Evolutionary conservation across 2,888 invertebrate genomes (phyloP), one percentile per base, ranked within the genome.

Genomic region (Euzetes globulus): DNA sequence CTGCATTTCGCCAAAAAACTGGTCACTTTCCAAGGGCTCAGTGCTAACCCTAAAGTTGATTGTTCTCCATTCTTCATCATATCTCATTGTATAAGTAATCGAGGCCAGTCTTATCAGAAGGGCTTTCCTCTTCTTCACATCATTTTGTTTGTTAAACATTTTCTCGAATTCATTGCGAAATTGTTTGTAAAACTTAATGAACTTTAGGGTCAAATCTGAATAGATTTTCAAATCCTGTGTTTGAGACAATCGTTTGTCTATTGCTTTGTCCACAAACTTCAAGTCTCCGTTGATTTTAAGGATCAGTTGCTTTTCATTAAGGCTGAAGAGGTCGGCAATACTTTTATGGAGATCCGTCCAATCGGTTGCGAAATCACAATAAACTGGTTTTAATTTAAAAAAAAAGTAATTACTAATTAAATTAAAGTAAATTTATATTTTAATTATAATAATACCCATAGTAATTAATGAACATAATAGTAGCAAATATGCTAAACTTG

Each of bases 121-220:
- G 19, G 60, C 60, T 60, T 60, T 60, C 29, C 29, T 60, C 9
- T 29, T 17, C 22, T n/a, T 33, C 1, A 27, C 27, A n/a, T 29
- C 29, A 1, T 29, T 60, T 29, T 33, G 60, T 33, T 60, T 60
- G 17, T 2, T 11, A 60, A 29, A 60, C 60, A 60, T 60, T 60
- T 60, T 60, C 60, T 60, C 60, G 27, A 60, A 60, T n/a, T 60
- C 33, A 22, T 13, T 33, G n/a, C 60, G 60, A 60, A 60, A 60
- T 17, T 60, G 33, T 33, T 60, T 60, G n/a, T 60, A 60, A 60
- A 60, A 60, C 4, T 11, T 22, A 22, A 55, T 55, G 25, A 55
- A 25, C 22, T 55, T 55, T 11, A 25, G 4, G 22, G n/a, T 55
- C 55, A 55, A 25, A 25, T 55, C 22, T 0, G 55, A 55, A 55